These are phyloP conservation scores for Sebastes nivosus DNA, from an alignment of 2,797 vertebrate genomes.

Conservation along the genomic window DNA sequence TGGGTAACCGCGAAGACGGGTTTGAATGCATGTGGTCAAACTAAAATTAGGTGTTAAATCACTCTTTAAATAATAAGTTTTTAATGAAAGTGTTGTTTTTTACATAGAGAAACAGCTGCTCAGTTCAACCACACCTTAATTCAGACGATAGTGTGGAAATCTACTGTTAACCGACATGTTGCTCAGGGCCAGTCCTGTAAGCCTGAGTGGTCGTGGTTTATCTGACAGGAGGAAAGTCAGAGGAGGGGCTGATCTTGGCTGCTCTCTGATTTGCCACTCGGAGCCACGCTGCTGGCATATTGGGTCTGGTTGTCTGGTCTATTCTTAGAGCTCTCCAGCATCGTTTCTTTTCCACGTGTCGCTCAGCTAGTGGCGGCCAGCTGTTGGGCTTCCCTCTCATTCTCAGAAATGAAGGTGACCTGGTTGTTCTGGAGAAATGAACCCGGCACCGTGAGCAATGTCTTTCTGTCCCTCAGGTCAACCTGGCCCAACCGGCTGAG, in stretches of 20 bases:
- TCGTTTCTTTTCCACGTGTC: slow-evolving; percentile 5
- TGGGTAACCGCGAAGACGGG: too few relatives aligned
- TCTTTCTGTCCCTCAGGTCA: slow-evolving; percentile 78
- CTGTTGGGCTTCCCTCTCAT: slow-evolving; percentile 38
- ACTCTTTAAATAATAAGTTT: background rate
- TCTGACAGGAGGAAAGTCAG: background rate
- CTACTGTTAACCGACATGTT: background rate
- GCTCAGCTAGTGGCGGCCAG: slow-evolving; percentile 3
- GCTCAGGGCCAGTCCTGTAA: background rate
- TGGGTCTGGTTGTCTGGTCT: slow-evolving; percentile 1
- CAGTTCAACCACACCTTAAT: background rate
- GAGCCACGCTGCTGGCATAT: slow-evolving; percentile 8
- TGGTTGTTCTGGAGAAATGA: slow-evolving; percentile 1
- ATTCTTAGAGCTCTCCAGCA: slow-evolving; percentile 56
- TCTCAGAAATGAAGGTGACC: slow-evolving; percentile 21
- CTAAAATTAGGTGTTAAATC: too few relatives aligned
- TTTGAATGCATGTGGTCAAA: too few relatives aligned
- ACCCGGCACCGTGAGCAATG: background rate
- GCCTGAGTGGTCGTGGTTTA: background rate
- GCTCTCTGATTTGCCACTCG: slow-evolving; percentile 26
- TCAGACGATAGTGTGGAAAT: slow-evolving; percentile 4
- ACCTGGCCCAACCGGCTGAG: slow-evolving; percentile 87
- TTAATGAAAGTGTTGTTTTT: too few relatives aligned
- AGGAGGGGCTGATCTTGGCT: slow-evolving; percentile 4
- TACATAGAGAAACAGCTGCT: background rate